Evolutionary conservation across 1,140 invertebrate genomes (phyloP).

Genomic region (Andrena cerasifolii): DNA sequence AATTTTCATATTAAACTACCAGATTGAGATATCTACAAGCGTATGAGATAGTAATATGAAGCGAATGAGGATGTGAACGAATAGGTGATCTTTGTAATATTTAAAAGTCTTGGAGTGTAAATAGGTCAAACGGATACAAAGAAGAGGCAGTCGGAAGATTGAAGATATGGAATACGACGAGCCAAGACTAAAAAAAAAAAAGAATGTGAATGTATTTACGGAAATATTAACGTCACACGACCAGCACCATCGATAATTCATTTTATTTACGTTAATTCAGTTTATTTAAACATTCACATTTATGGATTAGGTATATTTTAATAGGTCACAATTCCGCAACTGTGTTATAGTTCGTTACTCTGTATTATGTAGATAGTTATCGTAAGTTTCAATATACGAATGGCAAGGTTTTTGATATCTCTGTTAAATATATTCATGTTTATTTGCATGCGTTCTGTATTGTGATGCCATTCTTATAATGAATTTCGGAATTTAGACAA

Average conservation of each 20-base stretch:
- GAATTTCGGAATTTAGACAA: slow-evolving; percentile 42
- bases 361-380: slow-evolving; percentile 55
- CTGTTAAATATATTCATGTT: slow-evolving; percentile 51
- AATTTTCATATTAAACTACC: slow-evolving; percentile 46
- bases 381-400: slow-evolving; percentile 59
- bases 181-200: slow-evolving; percentile 57
- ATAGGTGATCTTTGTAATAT: slow-evolving; percentile 27
- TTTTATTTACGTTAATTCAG: slow-evolving; percentile 58
- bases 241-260: slow-evolving; percentile 37
- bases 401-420: slow-evolving; percentile 40
- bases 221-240: slow-evolving; percentile 43
- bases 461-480: slow-evolving; percentile 55
- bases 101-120: slow-evolving; percentile 53
- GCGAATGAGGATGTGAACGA: slow-evolving; percentile 22
- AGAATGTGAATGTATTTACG: slow-evolving; percentile 49
- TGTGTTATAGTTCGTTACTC: slow-evolving; percentile 55
- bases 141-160: slow-evolving; percentile 47
- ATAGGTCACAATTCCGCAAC: slow-evolving; percentile 45
- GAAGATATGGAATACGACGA: slow-evolving; percentile 49
- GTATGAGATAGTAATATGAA: slow-evolving; percentile 23
- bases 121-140: slow-evolving; percentile 47
- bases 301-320: slow-evolving; percentile 45
- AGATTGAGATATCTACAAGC: slow-evolving; percentile 34
- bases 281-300: slow-evolving; percentile 58
- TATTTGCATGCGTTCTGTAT: slow-evolving; percentile 56